Evolutionary conservation across 2,888 invertebrate genomes (phyloP).

Genomic region (Caenorhabditis macrosperma): DNA sequence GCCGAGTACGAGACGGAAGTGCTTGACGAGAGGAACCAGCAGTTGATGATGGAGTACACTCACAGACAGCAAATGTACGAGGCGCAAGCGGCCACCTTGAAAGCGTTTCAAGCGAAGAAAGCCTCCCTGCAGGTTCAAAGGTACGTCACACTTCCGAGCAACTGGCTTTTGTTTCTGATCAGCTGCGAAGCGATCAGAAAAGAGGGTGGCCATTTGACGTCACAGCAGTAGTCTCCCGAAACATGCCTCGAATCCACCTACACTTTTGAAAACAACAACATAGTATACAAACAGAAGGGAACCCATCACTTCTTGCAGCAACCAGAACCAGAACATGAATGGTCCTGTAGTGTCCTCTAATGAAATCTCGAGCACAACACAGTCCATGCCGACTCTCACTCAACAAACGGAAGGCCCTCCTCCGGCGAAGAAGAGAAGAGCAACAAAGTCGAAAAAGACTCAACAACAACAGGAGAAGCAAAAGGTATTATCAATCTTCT

Average conservation of each 20-base stretch:
- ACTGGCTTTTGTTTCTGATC: slow-evolving; percentile 55
- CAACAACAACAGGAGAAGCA: slow-evolving; percentile 28
- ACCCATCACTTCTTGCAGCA: slow-evolving; percentile 17
- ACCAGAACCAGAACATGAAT: not conserved
- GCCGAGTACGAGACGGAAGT: slow-evolving; percentile 12
- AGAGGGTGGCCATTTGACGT: slow-evolving; percentile 46
- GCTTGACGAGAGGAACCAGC: slow-evolving; percentile 17
- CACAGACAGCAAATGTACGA: slow-evolving; percentile 45
- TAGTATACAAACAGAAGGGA: slow-evolving; percentile 11
- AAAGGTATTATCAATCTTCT: slow-evolving; percentile 19
- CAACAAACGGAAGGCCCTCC: slow-evolving; percentile 19
- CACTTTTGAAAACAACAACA: slow-evolving; percentile 39
- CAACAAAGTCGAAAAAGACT: slow-evolving; percentile 7
- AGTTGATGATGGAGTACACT: slow-evolving; percentile 24
- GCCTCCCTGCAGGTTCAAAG: slow-evolving; percentile 39
- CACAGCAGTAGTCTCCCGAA: slow-evolving; percentile 30
- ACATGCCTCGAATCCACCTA: slow-evolving; percentile 5
- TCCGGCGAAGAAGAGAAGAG: slow-evolving; percentile 29
- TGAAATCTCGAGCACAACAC: slow-evolving; percentile 6
- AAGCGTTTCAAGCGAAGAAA: slow-evolving; percentile 44
- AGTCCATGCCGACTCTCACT: not conserved
- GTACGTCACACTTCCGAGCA: slow-evolving; percentile 49
- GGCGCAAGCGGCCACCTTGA: slow-evolving; percentile 47
- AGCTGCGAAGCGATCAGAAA: slow-evolving; percentile 44
- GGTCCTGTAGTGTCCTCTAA: slow-evolving; percentile 1